These are phyloP conservation scores for Dioctria rufipes DNA, from an alignment of 2,888 invertebrate genomes.

Conservation along the genomic window DNA sequence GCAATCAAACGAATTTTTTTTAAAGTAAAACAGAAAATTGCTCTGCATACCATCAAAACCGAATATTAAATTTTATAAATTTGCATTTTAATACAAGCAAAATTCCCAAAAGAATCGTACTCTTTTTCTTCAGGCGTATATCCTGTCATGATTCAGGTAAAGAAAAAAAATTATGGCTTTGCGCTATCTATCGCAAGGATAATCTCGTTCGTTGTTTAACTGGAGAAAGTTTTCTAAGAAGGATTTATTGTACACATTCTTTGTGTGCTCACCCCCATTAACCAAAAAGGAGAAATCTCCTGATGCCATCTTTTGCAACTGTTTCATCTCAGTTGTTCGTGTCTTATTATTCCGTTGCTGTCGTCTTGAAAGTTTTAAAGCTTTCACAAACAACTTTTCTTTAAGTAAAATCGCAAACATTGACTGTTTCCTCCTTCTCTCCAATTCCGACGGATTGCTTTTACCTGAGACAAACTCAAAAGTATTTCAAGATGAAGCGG, in stretches of 20 bases:
- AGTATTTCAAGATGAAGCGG: slow-evolving; percentile 30
- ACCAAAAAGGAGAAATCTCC: slow-evolving; percentile 20
- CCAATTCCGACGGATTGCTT: background rate
- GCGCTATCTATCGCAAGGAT: slow-evolving; percentile 51
- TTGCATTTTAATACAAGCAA: slow-evolving; percentile 6
- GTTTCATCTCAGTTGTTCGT: slow-evolving; percentile 41
- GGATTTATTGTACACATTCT: slow-evolving; percentile 50
- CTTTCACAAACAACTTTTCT: slow-evolving; percentile 45
- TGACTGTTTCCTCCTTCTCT: background rate
- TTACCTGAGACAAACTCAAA: slow-evolving; percentile 3
- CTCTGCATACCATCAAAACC: background rate
- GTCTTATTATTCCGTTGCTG: slow-evolving; percentile 47
- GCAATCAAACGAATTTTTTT: background rate
- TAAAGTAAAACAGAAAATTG: background rate
- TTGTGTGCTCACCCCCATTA: slow-evolving; percentile 47
- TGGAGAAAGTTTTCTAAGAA: slow-evolving; percentile 41
- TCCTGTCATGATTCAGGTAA: slow-evolving; percentile 46
- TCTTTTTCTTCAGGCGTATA: slow-evolving; percentile 7
- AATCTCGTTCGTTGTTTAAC: slow-evolving; percentile 46
- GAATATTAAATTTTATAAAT: slow-evolving; percentile 10
- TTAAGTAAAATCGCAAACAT: slow-evolving; percentile 50
- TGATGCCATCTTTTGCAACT: slow-evolving; percentile 49
- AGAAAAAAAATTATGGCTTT: slow-evolving; percentile 38
- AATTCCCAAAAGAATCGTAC: background rate
- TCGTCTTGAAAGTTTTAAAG: slow-evolving; percentile 50